Percentiles rank a stretch among this genome's conserved stretches.
Evolutionary conservation across 2,888 invertebrate genomes (phyloP).

Genomic region (Andrena hattorfiana): DNA sequence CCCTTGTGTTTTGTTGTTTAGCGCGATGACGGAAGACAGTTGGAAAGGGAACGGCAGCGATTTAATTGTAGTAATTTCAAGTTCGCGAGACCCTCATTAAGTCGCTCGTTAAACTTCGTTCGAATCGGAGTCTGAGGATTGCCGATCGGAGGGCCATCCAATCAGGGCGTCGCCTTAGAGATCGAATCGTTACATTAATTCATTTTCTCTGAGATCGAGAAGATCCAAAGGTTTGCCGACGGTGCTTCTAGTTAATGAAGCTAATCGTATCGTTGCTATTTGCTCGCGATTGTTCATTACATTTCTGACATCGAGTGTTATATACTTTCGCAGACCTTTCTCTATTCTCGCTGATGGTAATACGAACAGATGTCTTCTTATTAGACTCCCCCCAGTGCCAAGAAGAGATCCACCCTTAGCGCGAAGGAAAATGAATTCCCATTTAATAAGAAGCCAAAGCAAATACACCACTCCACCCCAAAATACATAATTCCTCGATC

Average conservation of each 20-base stretch:
- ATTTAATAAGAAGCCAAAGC: background rate
- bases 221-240: constrained; percentile 24
- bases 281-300: background rate
- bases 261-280: constrained; percentile 29
- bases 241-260: constrained; percentile 45
- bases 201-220: constrained; percentile 30
- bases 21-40: background rate
- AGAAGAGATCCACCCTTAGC: background rate
- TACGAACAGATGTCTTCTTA: background rate
- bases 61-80: constrained; percentile 43
- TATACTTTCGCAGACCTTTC: background rate
- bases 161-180: constrained; percentile 45
- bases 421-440: background rate
- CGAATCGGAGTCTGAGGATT: constrained; percentile 40
- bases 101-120: constrained; percentile 61
- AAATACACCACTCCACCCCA: background rate
- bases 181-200: constrained; percentile 58
- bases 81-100: constrained; percentile 56
- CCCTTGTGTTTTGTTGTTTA: constrained; percentile 21
- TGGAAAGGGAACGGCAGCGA: background rate
- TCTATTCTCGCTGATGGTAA: background rate
- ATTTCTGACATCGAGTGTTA: too few relatives aligned
- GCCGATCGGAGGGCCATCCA: constrained; percentile 56
- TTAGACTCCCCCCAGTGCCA: background rate
- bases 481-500: constrained; percentile 12